phyloP scores from a whole-genome alignment of 2,113 vertebrate genomes.

The Brachyistius frenatus region DNA sequence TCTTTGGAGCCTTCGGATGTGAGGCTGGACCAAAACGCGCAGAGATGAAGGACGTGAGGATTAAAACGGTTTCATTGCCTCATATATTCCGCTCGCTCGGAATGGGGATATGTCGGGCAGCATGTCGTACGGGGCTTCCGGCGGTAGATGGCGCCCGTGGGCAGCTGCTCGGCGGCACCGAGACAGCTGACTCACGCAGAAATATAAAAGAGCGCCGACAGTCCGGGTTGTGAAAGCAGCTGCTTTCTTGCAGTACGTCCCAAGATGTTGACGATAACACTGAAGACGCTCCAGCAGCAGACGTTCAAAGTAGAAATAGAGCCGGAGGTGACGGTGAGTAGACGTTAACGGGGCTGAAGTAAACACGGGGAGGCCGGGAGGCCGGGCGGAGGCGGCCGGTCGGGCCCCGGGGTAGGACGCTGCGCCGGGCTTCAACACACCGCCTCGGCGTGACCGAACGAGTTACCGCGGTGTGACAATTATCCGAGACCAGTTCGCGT shows the following conservation, averaged over 20 bases:
- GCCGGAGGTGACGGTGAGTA: conserved; percentile 82
- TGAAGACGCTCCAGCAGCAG: conserved; percentile 87
- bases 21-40: too few relatives aligned
- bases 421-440: too few relatives aligned
- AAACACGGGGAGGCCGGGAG: conserved; percentile 69
- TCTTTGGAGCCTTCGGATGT: too few relatives aligned
- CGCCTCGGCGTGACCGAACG: not conserved
- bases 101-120: not conserved
- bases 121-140: conserved; percentile 25
- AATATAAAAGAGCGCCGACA: conserved; percentile 52
- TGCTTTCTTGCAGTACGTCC: conserved; percentile 8
- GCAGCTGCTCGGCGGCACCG: conserved; percentile 26
- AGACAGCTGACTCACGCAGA: conserved; percentile 86
- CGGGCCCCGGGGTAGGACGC: too few relatives aligned
- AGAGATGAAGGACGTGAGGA: too few relatives aligned
- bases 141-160: conserved; percentile 77
- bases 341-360: conserved; percentile 67
- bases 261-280: conserved; percentile 83
- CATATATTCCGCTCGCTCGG: too few relatives aligned
- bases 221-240: conserved; percentile 20
- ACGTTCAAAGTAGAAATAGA: conserved; percentile 85
- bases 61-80: too few relatives aligned
- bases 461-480: not conserved
- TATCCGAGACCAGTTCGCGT: conserved; percentile 1
- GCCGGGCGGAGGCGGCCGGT: conserved; percentile 8